Evolutionary conservation across 37 sponge, comb jelly and placozoan species (phyloP).

Genomic region (Cladorhizidae sp.): DNA sequence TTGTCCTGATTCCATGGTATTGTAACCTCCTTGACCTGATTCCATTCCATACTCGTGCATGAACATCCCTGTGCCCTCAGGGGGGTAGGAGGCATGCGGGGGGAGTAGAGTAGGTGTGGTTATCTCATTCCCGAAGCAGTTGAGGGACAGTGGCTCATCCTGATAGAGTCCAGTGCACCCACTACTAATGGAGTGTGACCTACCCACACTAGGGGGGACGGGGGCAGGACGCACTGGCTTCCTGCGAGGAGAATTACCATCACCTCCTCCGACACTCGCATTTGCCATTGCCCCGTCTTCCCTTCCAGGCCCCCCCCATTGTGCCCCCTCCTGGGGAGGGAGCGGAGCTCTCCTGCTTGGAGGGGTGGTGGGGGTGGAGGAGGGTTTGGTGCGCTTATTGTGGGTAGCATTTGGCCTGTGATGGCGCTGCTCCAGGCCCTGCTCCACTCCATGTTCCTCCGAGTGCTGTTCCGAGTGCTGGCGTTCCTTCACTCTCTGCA

Average conservation of each 20-base stretch:
- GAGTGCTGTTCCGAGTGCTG: neutral
- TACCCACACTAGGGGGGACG: conserved; percentile 1
- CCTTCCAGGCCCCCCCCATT: neutral
- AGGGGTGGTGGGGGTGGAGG: neutral
- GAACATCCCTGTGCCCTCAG: neutral
- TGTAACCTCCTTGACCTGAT: neutral
- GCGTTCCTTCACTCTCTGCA: neutral
- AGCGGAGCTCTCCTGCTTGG: conserved; percentile 15
- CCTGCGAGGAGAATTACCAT: neutral
- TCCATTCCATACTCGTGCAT: neutral
- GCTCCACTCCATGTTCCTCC: neutral
- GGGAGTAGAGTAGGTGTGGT: neutral
- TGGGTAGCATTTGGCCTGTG: neutral
- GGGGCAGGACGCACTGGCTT: conserved; percentile 52
- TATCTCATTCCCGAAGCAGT: neutral
- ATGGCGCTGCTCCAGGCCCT: neutral
- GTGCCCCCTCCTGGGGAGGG: neutral
- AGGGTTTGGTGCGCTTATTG: neutral
- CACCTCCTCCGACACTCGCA: neutral
- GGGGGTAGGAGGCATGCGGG: neutral
- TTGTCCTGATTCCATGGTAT: neutral
- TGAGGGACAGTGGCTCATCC: no score
- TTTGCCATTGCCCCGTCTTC: neutral
- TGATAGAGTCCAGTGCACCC: neutral
- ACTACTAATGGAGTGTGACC: neutral